These are phyloP conservation scores for Craseonycteris thonglongyai DNA, from an alignment of 2,113 vertebrate genomes.

Conservation along the genomic window DNA sequence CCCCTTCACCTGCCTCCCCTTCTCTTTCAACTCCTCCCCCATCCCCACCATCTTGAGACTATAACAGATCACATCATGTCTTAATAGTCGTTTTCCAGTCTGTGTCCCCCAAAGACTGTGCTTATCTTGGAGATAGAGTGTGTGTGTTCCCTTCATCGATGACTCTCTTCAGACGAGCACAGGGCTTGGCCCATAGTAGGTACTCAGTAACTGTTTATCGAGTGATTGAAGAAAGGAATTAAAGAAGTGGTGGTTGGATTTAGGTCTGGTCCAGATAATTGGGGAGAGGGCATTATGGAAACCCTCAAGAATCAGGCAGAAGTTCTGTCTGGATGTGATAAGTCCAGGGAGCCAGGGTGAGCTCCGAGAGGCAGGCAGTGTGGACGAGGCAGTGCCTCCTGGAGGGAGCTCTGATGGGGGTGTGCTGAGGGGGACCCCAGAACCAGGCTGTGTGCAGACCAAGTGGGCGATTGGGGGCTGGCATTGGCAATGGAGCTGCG, in stretches of 20 bases:
- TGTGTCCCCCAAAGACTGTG: neutral
- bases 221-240: neutral
- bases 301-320: neutral
- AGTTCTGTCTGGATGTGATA: accelerated
- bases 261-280: neutral
- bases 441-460: neutral
- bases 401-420: neutral
- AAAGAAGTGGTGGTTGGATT: neutral
- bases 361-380: neutral
- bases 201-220: neutral
- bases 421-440: neutral
- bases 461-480: accelerated
- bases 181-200: neutral
- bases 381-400: neutral
- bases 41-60: neutral
- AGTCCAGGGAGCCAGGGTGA: neutral
- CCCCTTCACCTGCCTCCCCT: neutral
- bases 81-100: neutral
- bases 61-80: neutral
- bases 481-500: neutral
- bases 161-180: neutral
- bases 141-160: neutral
- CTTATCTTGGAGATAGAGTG: neutral
- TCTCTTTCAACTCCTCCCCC: neutral
- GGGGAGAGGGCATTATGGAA: neutral